Base-by-base conservation (phyloP, 2,888 invertebrate genomes). In the Cheilosia urbana region DNA sequence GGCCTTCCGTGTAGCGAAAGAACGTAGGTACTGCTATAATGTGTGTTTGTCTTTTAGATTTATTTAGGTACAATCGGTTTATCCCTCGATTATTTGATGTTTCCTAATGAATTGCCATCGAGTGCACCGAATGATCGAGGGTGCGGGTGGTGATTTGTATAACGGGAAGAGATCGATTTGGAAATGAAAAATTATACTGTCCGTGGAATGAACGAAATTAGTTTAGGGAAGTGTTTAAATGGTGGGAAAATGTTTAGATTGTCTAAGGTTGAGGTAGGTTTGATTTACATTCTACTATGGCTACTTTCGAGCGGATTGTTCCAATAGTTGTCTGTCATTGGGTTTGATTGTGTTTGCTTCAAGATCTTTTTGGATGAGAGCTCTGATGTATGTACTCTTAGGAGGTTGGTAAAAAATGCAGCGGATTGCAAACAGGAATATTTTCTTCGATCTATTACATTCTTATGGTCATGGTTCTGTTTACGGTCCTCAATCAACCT, bases 91-190 rank as follows among this genome's bases (percentile, higher is more conserved):
- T 57, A 30, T 17, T 45, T 21, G 24, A 55, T 21, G 58, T 51
- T 51, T 71, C 58, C 24, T 72, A 72, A 72, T 51, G 51, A 63
- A 73, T 63, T 53, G 58, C 60, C 21, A 57, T 63, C 73, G 73
- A 15, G 17, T 62, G 72, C 13, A 45, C 11, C 0, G 2, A 30
- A n/a, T 40, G 15, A 68, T 30, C 55, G 27, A 24, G 40, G 66
- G 51, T 15, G 24, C 24, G 19, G 53, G 27, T 49, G 37, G 53
- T 53, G 42, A 72, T 62, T 72, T 60, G 53, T 62, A 72, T 49
- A 37, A 15, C n/a, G 21, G 30, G 15, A 37, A 37, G 13, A 9
- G 7, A 68, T 47, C 30, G 69, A 58, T 71, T 58, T 37, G 7
- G n/a, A 17, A 13, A 37, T 55, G 47, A 73, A 51, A 40, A 73